A percentile compares a stretch with the other conserved stretches of the same genome.
phyloP scores from a whole-genome alignment of 2,797 vertebrate genomes.

The Oreortyx pictus region DNA sequence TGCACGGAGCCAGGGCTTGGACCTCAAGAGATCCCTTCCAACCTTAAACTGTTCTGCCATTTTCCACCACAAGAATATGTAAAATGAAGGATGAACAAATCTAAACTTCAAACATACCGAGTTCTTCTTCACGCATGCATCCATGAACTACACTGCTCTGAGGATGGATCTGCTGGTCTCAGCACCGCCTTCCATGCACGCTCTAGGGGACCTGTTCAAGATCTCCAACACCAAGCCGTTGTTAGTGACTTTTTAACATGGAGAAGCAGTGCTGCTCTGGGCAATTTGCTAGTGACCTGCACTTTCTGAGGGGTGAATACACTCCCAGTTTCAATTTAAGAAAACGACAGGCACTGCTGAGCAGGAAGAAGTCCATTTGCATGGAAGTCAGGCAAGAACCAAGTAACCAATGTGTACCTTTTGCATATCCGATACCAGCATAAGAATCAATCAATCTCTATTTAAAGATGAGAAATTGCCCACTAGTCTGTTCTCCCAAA shows the following conservation, averaged over 20 bases:
- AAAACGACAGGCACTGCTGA: background rate
- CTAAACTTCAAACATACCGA: background rate
- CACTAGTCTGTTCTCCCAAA: background rate
- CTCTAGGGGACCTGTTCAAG: background rate
- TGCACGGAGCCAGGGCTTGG: background rate
- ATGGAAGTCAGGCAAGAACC: slow-evolving; percentile 1
- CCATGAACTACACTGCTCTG: background rate
- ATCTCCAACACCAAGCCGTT: background rate
- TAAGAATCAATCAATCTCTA: slow-evolving; percentile 42
- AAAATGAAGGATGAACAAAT: background rate
- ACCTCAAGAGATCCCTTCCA: background rate
- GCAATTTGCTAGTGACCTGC: background rate
- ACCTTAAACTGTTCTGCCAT: background rate
- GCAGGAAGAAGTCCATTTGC: background rate
- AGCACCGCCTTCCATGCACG: background rate
- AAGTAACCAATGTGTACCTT: slow-evolving; percentile 50
- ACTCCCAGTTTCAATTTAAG: background rate
- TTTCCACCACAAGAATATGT: background rate
- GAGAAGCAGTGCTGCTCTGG: background rate
- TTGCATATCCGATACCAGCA: slow-evolving; percentile 42
- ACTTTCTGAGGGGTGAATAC: background rate
- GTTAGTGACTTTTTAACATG: background rate
- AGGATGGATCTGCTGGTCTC: background rate
- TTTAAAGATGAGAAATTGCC: slow-evolving; percentile 37
- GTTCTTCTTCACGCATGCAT: background rate